phyloP scores from a whole-genome alignment of 2,888 invertebrate species.

The Boloria selene region DNA sequence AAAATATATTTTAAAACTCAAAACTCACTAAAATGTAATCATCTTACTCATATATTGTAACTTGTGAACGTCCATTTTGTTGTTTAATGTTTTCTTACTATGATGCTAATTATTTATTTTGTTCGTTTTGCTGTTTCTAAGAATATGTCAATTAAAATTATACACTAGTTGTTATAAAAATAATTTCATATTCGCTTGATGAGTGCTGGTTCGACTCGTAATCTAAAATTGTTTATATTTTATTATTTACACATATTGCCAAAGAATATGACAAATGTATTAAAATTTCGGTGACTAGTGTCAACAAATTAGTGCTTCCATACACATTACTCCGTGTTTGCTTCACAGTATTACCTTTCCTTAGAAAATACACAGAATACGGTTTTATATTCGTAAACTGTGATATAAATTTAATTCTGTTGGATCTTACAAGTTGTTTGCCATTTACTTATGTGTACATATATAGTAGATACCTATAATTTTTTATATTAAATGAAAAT shows the following conservation, averaged over 20 bases:
- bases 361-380: slow-evolving; percentile 36
- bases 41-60: not conserved
- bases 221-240: not conserved
- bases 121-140: not conserved
- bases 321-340: slow-evolving; percentile 35
- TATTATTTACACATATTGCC: slow-evolving; percentile 5
- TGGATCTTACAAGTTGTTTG: slow-evolving; percentile 68
- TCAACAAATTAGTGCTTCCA: slow-evolving; percentile 30
- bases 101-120: not conserved
- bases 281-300: slow-evolving; percentile 22
- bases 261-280: slow-evolving; percentile 4
- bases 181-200: not conserved
- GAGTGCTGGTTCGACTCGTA: slow-evolving; percentile 3
- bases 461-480: slow-evolving; percentile 77
- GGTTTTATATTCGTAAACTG: slow-evolving; percentile 33
- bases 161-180: not conserved
- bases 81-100: not conserved
- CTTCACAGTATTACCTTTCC: slow-evolving; percentile 52
- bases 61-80: not conserved
- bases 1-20: not conserved
- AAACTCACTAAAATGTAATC: too few species aligned
- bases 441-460: slow-evolving; percentile 79
- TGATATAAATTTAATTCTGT: slow-evolving; percentile 47
- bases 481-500: slow-evolving; percentile 77
- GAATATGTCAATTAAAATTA: slow-evolving; percentile 12